Conservation (phyloP, 2,888 invertebrate species). For the Scaptomyza polygonia region DNA sequence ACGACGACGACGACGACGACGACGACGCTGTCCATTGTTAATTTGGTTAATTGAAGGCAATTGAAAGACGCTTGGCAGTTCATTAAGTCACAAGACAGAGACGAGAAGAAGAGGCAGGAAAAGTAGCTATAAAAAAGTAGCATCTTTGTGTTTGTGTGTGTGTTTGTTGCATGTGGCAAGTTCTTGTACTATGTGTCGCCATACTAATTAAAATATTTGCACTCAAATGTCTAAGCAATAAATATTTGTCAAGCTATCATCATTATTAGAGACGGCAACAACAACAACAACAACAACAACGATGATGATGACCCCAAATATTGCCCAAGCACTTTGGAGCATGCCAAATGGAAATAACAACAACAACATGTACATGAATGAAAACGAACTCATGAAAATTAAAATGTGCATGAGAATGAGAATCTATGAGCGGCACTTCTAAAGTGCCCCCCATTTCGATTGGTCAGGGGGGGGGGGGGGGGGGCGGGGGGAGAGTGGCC, state of each 20-base stretch:
- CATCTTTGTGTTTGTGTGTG: constrained; percentile 17
- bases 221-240: constrained; percentile 80
- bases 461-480: not conserved
- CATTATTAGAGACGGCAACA: constrained; percentile 61
- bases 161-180: constrained; percentile 19
- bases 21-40: constrained; percentile 63
- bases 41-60: constrained; percentile 79
- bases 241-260: constrained; percentile 78
- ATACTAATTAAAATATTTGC: constrained; percentile 80
- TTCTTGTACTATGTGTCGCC: constrained; percentile 56
- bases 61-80: constrained; percentile 79
- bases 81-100: constrained; percentile 64
- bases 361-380: constrained; percentile 35
- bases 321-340: constrained; percentile 17
- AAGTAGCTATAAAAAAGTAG: constrained; percentile 3
- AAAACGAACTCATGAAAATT: constrained; percentile 51
- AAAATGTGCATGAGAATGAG: constrained; percentile 43
- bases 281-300: constrained; percentile 2
- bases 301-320: constrained; percentile 36
- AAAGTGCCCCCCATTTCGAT: constrained; percentile 51
- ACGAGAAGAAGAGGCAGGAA: not conserved
- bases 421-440: constrained; percentile 76
- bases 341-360: constrained; percentile 29
- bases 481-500: not conserved
- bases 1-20: constrained; percentile 25